Evolutionary conservation across 35 echinoderm and acorn worm species (phyloP).

Genomic region (Ophioderma brevispina): DNA sequence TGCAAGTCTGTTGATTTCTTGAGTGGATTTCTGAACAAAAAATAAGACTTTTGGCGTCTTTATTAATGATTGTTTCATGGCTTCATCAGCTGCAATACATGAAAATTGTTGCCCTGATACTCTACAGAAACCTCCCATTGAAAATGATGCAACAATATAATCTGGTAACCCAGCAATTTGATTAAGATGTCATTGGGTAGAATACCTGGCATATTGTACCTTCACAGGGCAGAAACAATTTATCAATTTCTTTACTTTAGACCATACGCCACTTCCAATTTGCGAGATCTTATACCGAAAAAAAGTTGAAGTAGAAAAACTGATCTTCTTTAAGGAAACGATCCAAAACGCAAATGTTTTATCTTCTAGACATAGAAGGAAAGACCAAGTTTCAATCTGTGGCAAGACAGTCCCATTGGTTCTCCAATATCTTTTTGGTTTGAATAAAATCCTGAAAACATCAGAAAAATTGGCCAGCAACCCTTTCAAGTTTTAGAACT

Average conservation of each 20-base stretch:
- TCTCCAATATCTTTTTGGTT: no score
- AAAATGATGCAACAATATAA: conserved; percentile 49
- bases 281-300: conserved; percentile 34
- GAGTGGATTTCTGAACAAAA: background rate
- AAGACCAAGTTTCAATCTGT: background rate
- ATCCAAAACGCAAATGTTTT: conserved; percentile 47
- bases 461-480: background rate
- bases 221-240: conserved; percentile 67
- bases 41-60: background rate
- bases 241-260: conserved; percentile 48
- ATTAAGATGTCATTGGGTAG: conserved; percentile 64
- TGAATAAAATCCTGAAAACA: background rate
- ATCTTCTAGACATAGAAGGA: background rate
- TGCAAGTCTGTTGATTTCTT: conserved; percentile 18
- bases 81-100: conserved; percentile 60
- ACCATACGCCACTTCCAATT: conserved; percentile 53
- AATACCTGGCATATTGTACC: conserved; percentile 52
- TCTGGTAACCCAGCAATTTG: conserved; percentile 47
- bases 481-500: background rate
- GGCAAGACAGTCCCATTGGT: background rate
- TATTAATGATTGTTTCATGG: conserved; percentile 34
- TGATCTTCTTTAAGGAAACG: conserved; percentile 24
- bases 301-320: conserved; percentile 44
- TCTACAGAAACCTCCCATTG: conserved; percentile 62
- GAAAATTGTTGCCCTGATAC: conserved; percentile 52